phyloP scores from a whole-genome alignment of 1,140 invertebrate species.

The Atopsyche davidsoni region DNA sequence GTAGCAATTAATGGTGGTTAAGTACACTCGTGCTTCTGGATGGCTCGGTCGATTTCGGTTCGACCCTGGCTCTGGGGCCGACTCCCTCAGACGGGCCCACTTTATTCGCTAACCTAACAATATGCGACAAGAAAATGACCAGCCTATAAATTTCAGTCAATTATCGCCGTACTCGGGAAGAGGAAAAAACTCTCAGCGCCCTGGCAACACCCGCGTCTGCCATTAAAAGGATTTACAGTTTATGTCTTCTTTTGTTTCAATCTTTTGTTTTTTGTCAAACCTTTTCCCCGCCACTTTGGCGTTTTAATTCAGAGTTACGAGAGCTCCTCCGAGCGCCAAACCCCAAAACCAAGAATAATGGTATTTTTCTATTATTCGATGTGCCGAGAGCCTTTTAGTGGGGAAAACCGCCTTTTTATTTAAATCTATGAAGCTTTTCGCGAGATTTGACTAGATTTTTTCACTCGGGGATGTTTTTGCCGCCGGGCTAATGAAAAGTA shows the following conservation, averaged over 20 bases:
- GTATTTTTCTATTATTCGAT: constrained; percentile 18
- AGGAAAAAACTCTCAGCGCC: constrained; percentile 16
- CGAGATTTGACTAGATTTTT: too few species aligned
- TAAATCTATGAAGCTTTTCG: too few species aligned
- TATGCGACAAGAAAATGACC: constrained; percentile 31
- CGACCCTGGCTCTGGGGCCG: too few species aligned
- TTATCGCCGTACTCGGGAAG: constrained; percentile 23
- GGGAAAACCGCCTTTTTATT: too few species aligned
- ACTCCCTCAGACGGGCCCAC: constrained; percentile 2
- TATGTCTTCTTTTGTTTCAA: constrained; percentile 25
- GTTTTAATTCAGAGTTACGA: constrained; percentile 28
- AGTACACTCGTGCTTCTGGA: too few species aligned
- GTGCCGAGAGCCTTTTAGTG: constrained; percentile 13
- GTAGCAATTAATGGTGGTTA: too few species aligned
- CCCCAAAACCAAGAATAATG: constrained; percentile 20
- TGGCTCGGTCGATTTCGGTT: too few species aligned
- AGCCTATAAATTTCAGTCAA: constrained; percentile 32
- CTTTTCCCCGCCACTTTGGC: constrained; percentile 1
- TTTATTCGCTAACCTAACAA: constrained; percentile 25
- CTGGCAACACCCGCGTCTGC: constrained; percentile 10
- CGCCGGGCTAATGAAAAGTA: too few species aligned
- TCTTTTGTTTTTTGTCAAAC: constrained; percentile 19
- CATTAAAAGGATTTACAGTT: constrained; percentile 28
- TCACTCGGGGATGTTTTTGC: too few species aligned
- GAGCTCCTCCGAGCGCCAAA: constrained; percentile 17